A percentile compares a stretch with the other conserved stretches of the same genome.
Evolutionary conservation across 2,113 vertebrate species (phyloP).

Genomic region (Spheniscus mendiculus): DNA sequence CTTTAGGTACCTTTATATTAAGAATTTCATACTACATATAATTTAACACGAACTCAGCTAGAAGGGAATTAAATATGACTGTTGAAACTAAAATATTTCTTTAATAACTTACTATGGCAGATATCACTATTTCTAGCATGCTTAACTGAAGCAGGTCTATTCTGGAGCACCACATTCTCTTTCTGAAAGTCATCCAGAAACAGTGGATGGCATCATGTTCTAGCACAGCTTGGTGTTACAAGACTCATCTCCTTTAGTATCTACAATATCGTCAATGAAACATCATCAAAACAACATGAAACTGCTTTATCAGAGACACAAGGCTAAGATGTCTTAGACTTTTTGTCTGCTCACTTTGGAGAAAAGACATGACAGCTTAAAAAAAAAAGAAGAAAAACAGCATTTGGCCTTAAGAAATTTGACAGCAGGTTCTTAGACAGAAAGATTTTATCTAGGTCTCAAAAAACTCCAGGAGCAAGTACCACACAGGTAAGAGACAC

Average conservation of each 20-base stretch:
- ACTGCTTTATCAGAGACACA: background rate
- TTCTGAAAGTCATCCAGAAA: background rate
- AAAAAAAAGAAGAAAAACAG: background rate
- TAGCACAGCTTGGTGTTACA: background rate
- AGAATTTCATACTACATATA: background rate
- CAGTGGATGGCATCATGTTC: background rate
- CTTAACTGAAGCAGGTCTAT: background rate
- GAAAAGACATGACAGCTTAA: background rate
- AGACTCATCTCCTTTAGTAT: background rate
- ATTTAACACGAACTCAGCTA: background rate
- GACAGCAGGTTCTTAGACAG: background rate
- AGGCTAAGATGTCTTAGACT: background rate
- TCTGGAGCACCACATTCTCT: background rate
- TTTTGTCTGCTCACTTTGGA: background rate
- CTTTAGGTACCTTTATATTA: background rate
- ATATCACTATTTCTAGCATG: background rate
- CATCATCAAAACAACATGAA: background rate
- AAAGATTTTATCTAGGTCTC: background rate
- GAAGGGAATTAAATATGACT: background rate
- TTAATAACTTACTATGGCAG: background rate
- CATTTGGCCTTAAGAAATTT: background rate
- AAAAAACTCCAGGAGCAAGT: background rate
- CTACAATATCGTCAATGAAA: background rate
- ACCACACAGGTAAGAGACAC: background rate
- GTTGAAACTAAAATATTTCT: background rate